A percentile compares a stretch with the other conserved stretches of the same genome.
phyloP scores from a whole-genome alignment of 2,113 vertebrate genomes.

The Odontesthes bonariensis region DNA sequence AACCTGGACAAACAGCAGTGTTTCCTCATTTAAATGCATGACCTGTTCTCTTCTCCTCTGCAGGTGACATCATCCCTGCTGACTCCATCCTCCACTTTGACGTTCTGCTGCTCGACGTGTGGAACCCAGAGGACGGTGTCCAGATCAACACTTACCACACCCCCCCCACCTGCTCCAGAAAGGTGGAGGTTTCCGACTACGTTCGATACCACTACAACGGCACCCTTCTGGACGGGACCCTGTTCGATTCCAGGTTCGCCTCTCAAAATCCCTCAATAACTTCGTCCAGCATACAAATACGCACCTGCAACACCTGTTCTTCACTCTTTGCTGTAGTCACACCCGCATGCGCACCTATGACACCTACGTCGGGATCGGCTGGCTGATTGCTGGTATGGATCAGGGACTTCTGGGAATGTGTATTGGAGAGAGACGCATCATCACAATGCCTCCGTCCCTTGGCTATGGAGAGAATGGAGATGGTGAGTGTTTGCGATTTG shows the following conservation, averaged over 20 bases:
- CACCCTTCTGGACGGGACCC: conserved; percentile 94
- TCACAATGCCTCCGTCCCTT: conserved; percentile 94
- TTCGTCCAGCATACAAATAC: background rate
- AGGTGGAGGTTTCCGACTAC: conserved; percentile 94
- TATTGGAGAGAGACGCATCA: conserved; percentile 91
- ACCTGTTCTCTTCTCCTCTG: background rate
- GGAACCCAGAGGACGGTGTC: conserved; percentile 92
- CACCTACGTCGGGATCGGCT: conserved; percentile 97
- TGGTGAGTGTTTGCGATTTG: conserved; percentile 78
- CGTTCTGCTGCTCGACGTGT: conserved; percentile 94
- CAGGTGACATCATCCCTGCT: conserved; percentile 92
- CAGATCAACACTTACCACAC: conserved; percentile 89
- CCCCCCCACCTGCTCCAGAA: conserved; percentile 86
- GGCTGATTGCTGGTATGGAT: conserved; percentile 98
- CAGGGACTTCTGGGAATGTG: conserved; percentile 98
- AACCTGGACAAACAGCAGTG: no score
- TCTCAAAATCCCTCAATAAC: background rate
- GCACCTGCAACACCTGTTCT: background rate
- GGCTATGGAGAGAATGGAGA: conserved; percentile 96
- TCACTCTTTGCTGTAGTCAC: conserved; percentile 80
- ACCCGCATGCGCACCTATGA: conserved; percentile 96
- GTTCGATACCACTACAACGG: conserved; percentile 98
- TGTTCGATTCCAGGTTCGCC: conserved; percentile 95
- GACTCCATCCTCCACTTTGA: conserved; percentile 95
- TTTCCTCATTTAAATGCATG: background rate